A percentile compares a stretch with the other conserved stretches of the same genome.
phyloP scores from a whole-genome alignment of 35 echinoderm and acorn worm genomes.

The Apostichopus californicus region DNA sequence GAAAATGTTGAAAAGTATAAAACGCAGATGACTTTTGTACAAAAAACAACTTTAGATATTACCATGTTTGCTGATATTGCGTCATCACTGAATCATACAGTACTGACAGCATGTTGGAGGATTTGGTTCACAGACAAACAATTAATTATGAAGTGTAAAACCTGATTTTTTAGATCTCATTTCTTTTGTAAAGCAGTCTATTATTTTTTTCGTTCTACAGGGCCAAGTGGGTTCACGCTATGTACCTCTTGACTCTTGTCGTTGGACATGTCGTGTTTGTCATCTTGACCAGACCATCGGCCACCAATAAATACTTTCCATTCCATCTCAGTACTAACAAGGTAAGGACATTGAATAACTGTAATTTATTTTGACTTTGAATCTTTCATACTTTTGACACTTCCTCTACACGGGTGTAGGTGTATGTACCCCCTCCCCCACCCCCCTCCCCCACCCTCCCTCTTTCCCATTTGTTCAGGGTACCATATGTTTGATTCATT shows the following conservation, averaged over 20 bases:
- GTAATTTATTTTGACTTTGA: background rate
- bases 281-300: conserved; percentile 31
- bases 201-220: conserved; percentile 17
- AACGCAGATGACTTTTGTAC: too few species aligned
- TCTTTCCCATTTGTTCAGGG: background rate
- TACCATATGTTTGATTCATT: background rate
- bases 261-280: conserved; percentile 51
- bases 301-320: conserved; percentile 51
- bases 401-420: too few species aligned
- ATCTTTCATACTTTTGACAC: too few species aligned
- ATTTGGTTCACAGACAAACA: too few species aligned
- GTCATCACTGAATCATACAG: background rate
- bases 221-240: conserved; percentile 45
- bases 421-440: too few species aligned
- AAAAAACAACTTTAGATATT: background rate
- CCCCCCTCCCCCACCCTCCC: too few species aligned
- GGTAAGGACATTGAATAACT: conserved; percentile 14
- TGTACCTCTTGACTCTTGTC: conserved; percentile 33
- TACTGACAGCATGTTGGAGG: background rate
- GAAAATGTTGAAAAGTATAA: too few species aligned
- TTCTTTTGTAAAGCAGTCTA: background rate
- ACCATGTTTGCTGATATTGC: background rate
- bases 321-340: conserved; percentile 53
- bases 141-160: background rate
- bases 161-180: background rate